Base-by-base conservation (phyloP, 2,888 invertebrate genomes). In the Stomorhina lunata region DNA sequence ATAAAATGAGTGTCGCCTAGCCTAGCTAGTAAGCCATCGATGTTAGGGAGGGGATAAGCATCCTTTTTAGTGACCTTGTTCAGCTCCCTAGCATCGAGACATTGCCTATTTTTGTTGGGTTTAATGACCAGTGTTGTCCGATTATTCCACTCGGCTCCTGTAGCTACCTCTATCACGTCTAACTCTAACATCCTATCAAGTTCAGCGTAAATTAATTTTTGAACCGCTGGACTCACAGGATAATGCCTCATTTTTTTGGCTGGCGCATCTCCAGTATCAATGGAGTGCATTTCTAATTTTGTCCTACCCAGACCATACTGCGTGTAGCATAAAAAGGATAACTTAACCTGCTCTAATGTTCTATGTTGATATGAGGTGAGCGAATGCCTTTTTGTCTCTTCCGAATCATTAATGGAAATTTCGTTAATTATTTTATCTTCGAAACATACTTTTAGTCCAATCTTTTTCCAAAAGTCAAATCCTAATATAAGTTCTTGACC, bases 241-340 rank as follows among this genome's bases (percentile, higher is more conserved):
- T 71, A 71, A n/a, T 71, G 43, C n/a, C 59, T 32, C 43, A 71
- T 63, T 29, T 80, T 79, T 40, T 50, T 80, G 12, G 80, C 53
- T 5, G 45, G 7, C 0, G 55, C 61, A 6, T 45, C 10, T 4
- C 68, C 73, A 4, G 61, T 55, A 9, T 80, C 80, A 9, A 80
- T 80, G 0, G n/a, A 4, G 25, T 79, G 72, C 25, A 25, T 32
- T 17, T 72, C 57, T 10, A 69, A 3, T 12, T 57, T 10, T 0
- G 71, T 79, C 63, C 68, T 73, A 2, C 75, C 69, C 0, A 80
- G 43, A 2, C 69, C 73, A 22, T 48, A 53, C 15, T 45, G 20
- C 1, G 59, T 61, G 5, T 50, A 71, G 27, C 71, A 71, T 15
- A 55, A 32, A 63, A 80, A 80, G 10, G 43, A 45, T 1, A 20